Evolutionary conservation across 1,140 invertebrate species (phyloP).

Genomic region (Oryctes rhinoceros): DNA sequence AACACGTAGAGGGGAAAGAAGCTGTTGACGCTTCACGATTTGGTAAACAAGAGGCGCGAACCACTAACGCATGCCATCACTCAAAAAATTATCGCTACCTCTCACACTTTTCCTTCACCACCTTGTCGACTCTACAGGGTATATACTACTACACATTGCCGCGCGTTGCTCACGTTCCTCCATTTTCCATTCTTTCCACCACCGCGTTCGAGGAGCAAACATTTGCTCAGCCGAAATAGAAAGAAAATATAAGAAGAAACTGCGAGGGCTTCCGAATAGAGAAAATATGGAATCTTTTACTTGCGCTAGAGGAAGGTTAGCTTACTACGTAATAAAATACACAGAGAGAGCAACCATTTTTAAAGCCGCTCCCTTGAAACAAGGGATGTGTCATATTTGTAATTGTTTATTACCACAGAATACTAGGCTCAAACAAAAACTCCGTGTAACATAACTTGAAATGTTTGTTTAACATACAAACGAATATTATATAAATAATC

Average conservation of each 20-base stretch:
- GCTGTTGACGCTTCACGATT: neutral
- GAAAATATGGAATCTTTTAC: neutral
- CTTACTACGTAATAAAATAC: too few species aligned
- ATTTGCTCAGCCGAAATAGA: slow-evolving; percentile 48
- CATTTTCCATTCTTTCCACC: neutral
- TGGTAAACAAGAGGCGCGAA: slow-evolving; percentile 4
- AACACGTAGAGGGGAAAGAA: neutral
- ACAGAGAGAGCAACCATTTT: too few species aligned
- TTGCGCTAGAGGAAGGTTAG: too few species aligned
- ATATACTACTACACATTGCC: neutral
- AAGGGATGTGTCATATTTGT: too few species aligned
- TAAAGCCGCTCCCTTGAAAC: too few species aligned
- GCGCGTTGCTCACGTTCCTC: neutral
- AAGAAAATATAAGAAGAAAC: slow-evolving; percentile 48
- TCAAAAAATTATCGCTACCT: slow-evolving; percentile 8
- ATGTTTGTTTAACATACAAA: too few species aligned
- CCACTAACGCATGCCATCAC: slow-evolving; percentile 7
- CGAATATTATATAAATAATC: too few species aligned
- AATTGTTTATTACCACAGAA: too few species aligned
- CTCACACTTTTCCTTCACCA: neutral
- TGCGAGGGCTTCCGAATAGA: neutral
- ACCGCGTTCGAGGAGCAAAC: slow-evolving; percentile 37
- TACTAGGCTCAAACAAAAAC: too few species aligned
- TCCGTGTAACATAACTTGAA: too few species aligned
- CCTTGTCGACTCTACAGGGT: too few species aligned